A percentile compares a stretch with the other conserved stretches of the same genome.
Conservation (phyloP, 1,140 invertebrate species). For the Aphelenchoides besseyi region DNA sequence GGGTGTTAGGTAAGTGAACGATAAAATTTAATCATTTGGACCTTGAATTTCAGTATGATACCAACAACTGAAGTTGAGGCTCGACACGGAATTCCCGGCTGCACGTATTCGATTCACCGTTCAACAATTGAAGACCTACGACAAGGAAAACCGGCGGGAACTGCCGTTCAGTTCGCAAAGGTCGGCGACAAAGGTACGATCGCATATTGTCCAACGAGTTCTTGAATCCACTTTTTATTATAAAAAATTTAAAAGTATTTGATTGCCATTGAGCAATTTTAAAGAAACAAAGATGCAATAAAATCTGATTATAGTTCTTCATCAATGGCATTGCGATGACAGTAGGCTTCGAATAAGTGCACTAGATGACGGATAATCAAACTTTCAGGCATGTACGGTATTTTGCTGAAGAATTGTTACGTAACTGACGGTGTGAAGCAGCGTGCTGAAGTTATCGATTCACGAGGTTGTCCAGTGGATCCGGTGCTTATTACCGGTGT, state of each 20-base stretch:
- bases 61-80: constrained; percentile 62
- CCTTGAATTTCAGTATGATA: constrained; percentile 52
- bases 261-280: too few species aligned
- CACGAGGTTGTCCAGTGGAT: constrained; percentile 53
- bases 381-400: constrained; percentile 57
- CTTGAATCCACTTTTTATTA: too few species aligned
- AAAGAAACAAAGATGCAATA: too few species aligned
- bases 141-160: constrained; percentile 52
- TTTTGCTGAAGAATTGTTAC: constrained; percentile 60
- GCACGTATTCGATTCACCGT: constrained; percentile 56
- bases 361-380: neutral
- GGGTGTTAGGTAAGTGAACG: constrained; percentile 52
- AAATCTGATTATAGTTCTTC: too few species aligned
- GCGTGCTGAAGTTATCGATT: constrained; percentile 50
- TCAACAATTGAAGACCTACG: constrained; percentile 58
- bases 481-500: constrained; percentile 60
- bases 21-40: neutral
- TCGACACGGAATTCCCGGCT: constrained; percentile 60
- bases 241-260: too few species aligned
- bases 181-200: constrained; percentile 58
- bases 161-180: constrained; percentile 57
- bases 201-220: too few species aligned
- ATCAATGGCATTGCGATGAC: constrained; percentile 61
- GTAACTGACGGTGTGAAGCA: constrained; percentile 60
- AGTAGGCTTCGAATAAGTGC: constrained; percentile 34